phyloP scores from a whole-genome alignment of 2,888 invertebrate genomes.

The Hermaeophaga mercurialis region DNA sequence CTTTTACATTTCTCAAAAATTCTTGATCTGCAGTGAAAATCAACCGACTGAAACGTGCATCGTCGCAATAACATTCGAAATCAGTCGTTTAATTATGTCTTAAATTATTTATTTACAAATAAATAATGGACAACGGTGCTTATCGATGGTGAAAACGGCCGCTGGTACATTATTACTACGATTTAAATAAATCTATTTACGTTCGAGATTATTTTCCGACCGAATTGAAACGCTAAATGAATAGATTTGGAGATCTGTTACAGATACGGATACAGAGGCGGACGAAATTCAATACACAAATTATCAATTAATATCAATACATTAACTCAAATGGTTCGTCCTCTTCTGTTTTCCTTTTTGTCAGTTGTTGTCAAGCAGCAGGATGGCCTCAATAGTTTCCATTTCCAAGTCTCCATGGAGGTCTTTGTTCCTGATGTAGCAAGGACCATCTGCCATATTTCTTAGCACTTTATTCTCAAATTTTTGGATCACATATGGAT shows the following conservation, averaged over 20 bases:
- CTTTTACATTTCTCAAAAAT: neutral
- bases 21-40: constrained; percentile 36
- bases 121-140: constrained; percentile 25
- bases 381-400: too few species aligned
- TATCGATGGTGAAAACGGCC: constrained; percentile 24
- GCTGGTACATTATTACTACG: constrained; percentile 22
- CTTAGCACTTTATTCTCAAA: too few species aligned
- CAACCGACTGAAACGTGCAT: constrained; percentile 36
- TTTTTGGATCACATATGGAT: too few species aligned
- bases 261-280: neutral
- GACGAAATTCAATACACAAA: too few species aligned
- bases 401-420: too few species aligned
- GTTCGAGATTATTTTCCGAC: constrained; percentile 19
- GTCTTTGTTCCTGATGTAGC: too few species aligned
- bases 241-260: constrained; percentile 6
- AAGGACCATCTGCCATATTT: too few species aligned
- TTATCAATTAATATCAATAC: too few species aligned
- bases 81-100: constrained; percentile 32
- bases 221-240: constrained; percentile 17
- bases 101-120: constrained; percentile 33
- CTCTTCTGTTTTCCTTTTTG: too few species aligned
- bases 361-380: too few species aligned
- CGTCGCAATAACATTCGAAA: constrained; percentile 29
- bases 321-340: too few species aligned
- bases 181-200: constrained; percentile 21